Evolutionary conservation across 2,113 vertebrate species (phyloP).

Genomic region (Coregonus clupeaformis): DNA sequence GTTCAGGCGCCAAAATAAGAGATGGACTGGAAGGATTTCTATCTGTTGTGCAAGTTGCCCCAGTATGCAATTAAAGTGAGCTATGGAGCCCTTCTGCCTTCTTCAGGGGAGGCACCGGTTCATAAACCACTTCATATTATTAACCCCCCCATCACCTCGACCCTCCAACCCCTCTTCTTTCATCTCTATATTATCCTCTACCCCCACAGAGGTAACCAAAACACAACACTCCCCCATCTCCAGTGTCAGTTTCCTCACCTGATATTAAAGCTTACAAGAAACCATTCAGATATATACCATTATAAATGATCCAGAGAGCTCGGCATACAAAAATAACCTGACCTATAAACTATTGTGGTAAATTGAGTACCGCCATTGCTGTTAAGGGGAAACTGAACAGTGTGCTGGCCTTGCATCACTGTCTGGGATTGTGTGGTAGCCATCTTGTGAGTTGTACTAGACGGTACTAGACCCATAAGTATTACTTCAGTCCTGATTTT

Average conservation of each 20-base stretch:
- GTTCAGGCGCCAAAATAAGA: neutral
- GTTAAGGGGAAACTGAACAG: neutral
- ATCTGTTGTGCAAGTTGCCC: conserved; percentile 1
- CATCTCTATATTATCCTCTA: neutral
- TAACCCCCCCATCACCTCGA: neutral
- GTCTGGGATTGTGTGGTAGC: neutral
- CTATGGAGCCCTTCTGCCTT: neutral
- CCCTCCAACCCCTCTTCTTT: too few relatives aligned
- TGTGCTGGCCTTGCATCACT: conserved; percentile 7
- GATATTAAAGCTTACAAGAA: neutral
- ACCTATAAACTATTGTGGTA: conserved; percentile 9
- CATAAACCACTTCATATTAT: conserved; percentile 15
- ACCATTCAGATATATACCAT: neutral
- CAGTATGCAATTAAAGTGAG: conserved; percentile 26
- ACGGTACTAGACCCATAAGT: neutral
- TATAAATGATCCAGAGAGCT: neutral
- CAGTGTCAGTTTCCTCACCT: neutral
- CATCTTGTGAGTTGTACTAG: neutral
- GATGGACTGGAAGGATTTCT: conserved; percentile 6
- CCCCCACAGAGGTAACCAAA: neutral
- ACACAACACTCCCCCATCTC: conserved; percentile 6
- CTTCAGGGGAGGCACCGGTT: conserved; percentile 12
- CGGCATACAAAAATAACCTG: neutral
- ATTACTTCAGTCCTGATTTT: neutral
- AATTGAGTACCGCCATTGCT: conserved; percentile 10